Percentiles rank a stretch among this genome's conserved stretches.
phyloP scores from a whole-genome alignment of 1,140 invertebrate genomes.

The Camponotus vicinus region DNA sequence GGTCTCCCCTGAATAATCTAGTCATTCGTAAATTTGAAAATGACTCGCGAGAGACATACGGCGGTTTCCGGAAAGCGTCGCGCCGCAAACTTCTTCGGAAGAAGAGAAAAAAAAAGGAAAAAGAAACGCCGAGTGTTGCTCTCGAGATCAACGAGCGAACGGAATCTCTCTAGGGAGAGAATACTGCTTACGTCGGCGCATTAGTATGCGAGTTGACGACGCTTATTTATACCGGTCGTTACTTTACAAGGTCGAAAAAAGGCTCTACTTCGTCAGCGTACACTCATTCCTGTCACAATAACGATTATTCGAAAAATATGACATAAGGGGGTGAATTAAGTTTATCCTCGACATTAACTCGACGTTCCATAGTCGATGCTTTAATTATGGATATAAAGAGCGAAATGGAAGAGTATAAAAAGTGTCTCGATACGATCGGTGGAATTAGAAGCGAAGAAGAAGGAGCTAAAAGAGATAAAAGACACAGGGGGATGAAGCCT shows the following conservation, averaged over 20 bases:
- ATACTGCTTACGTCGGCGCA: background rate
- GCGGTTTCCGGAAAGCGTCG: constrained; percentile 54
- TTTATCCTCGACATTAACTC: constrained; percentile 4
- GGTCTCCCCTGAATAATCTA: constrained; percentile 66
- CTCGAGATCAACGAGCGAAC: background rate
- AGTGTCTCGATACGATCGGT: background rate
- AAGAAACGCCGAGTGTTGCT: background rate
- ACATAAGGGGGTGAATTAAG: background rate
- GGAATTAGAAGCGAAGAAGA: background rate
- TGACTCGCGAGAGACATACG: constrained; percentile 20
- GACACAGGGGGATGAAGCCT: background rate
- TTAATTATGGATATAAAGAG: constrained; percentile 4
- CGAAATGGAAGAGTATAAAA: background rate
- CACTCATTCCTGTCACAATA: background rate
- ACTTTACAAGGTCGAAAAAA: background rate
- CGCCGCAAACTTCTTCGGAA: background rate
- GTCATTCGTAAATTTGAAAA: constrained; percentile 72
- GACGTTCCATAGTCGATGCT: background rate
- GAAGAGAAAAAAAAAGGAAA: constrained; percentile 4
- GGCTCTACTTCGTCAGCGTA: background rate
- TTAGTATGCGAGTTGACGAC: background rate
- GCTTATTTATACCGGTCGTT: background rate
- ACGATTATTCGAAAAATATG: background rate
- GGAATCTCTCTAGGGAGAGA: background rate
- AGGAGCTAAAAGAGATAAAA: background rate